A percentile compares a stretch with the other conserved stretches of the same genome.
Conservation (phyloP, 2,888 invertebrate species). For the Hydraecia micacea region DNA sequence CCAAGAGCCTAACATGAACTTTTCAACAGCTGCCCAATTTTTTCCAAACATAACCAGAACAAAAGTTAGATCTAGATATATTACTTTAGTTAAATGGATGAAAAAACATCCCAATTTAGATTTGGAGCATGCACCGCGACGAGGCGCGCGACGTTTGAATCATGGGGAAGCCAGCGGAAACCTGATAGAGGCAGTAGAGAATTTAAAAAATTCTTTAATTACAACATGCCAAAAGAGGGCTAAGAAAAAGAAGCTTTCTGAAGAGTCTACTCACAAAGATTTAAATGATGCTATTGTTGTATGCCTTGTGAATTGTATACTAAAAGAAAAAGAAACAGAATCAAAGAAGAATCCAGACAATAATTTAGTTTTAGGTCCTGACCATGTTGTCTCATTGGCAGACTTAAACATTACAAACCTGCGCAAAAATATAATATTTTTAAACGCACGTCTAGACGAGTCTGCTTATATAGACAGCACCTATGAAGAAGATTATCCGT, state of each 20-base stretch:
- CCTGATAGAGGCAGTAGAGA: conserved; percentile 80
- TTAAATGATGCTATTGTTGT: conserved; percentile 81
- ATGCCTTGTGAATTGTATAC: conserved; percentile 72
- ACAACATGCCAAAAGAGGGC: conserved; percentile 71
- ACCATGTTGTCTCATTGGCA: conserved; percentile 31
- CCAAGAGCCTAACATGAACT: conserved; percentile 81
- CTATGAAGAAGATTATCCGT: conserved; percentile 68
- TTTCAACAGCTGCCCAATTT: conserved; percentile 84
- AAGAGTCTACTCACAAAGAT: conserved; percentile 72
- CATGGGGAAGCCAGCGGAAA: conserved; percentile 76
- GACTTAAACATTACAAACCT: conserved; percentile 74
- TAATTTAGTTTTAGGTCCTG: conserved; percentile 36
- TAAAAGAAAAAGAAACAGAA: conserved; percentile 61
- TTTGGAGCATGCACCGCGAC: conserved; percentile 81
- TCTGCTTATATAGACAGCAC: conserved; percentile 68
- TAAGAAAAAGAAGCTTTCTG: conserved; percentile 70
- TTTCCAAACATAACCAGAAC: conserved; percentile 90
- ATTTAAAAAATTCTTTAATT: conserved; percentile 79
- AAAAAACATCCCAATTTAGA: conserved; percentile 83
- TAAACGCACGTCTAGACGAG: conserved; percentile 76
- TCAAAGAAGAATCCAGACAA: conserved; percentile 53
- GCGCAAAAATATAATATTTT: conserved; percentile 75
- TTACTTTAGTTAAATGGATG: conserved; percentile 88
- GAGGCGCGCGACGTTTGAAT: conserved; percentile 76
- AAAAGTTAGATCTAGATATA: conserved; percentile 91